A percentile compares a stretch with the other conserved stretches of the same genome.
phyloP scores from a whole-genome alignment of 2,888 invertebrate species.

The Pegoplata infirma region DNA sequence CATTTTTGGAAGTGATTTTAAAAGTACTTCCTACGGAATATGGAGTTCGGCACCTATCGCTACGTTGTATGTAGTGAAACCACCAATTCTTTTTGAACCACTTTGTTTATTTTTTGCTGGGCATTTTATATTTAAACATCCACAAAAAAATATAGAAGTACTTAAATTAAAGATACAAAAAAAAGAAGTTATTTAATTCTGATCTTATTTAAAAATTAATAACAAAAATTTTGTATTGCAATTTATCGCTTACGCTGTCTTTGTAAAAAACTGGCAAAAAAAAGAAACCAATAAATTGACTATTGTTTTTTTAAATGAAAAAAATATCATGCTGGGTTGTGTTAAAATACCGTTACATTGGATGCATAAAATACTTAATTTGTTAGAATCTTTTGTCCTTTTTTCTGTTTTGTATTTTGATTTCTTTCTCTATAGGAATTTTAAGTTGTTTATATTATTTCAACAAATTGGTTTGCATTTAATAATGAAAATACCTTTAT shows the following conservation, averaged over 20 bases:
- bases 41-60: no score
- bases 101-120: no score
- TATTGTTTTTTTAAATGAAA: constrained; percentile 37
- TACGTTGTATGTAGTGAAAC: no score
- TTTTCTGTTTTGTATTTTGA: constrained; percentile 16
- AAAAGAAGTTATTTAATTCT: no score
- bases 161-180: no score
- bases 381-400: constrained; percentile 28
- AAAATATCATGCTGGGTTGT: constrained; percentile 29
- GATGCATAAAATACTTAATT: constrained; percentile 49
- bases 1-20: no score
- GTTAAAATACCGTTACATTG: constrained; percentile 9
- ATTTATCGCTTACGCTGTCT: neutral
- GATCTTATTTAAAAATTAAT: no score
- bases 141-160: no score
- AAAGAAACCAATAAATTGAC: constrained; percentile 28
- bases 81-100: no score
- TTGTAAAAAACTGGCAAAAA: neutral
- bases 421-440: neutral
- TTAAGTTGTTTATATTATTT: constrained; percentile 25
- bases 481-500: constrained; percentile 50
- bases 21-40: no score
- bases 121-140: no score
- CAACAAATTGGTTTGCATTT: constrained; percentile 48
- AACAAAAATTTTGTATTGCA: neutral